These are phyloP conservation scores for Parambassis ranga DNA, from an alignment of 2,797 vertebrate species.

Conservation along the genomic window DNA sequence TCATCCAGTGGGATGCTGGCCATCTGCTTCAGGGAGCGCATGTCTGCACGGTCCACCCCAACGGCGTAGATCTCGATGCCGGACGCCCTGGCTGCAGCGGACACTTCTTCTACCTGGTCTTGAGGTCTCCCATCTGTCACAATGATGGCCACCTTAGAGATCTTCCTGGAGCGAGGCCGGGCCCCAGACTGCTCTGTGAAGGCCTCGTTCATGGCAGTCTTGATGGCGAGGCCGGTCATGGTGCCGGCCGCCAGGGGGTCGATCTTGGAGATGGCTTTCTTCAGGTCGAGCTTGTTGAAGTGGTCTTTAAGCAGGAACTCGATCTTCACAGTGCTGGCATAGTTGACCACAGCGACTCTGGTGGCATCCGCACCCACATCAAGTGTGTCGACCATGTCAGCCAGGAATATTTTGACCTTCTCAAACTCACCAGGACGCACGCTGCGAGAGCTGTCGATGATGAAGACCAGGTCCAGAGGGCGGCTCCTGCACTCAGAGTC, in stretches of 20 bases:
- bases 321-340: conserved; percentile 93
- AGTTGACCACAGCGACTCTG: conserved; percentile 92
- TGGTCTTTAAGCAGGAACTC: conserved; percentile 93
- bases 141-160: conserved; percentile 91
- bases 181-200: conserved; percentile 92
- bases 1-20: conserved; percentile 91
- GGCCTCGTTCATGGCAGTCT: conserved; percentile 90
- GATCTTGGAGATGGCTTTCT: conserved; percentile 88
- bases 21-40: conserved; percentile 86
- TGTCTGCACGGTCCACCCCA: conserved; percentile 90
- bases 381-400: conserved; percentile 91
- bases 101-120: conserved; percentile 86
- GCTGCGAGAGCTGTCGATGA: conserved; percentile 96
- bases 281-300: conserved; percentile 83
- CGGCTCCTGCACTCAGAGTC: conserved; percentile 84
- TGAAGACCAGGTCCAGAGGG: conserved; percentile 91
- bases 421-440: conserved; percentile 95
- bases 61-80: conserved; percentile 86
- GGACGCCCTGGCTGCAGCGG: conserved; percentile 69
- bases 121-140: conserved; percentile 96
- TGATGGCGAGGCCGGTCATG: conserved; percentile 95
- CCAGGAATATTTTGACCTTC: conserved; percentile 95
- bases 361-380: conserved; percentile 88
- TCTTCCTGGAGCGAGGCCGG: conserved; percentile 83
- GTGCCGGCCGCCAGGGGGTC: conserved; percentile 93